A percentile compares a stretch with the other conserved stretches of the same genome.
phyloP scores from a whole-genome alignment of 2,888 invertebrate species.

The Cephus runcator region DNA sequence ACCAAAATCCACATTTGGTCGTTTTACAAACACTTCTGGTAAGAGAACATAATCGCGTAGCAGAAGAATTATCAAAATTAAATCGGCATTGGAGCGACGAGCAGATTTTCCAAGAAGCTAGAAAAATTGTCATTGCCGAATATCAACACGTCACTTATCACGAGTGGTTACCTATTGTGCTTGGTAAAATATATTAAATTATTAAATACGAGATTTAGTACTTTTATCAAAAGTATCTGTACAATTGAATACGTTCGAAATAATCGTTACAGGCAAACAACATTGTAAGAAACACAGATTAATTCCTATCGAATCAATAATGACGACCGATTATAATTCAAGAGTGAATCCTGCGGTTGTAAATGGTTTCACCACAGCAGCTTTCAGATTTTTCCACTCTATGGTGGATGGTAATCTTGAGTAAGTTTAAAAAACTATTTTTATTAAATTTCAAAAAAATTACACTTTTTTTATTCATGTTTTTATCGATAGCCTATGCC shows the following conservation, averaged over 20 bases:
- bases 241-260: background rate
- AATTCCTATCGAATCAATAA: slow-evolving; percentile 1
- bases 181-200: slow-evolving; percentile 60
- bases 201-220: background rate
- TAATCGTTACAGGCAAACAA: slow-evolving; percentile 15
- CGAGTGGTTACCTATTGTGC: slow-evolving; percentile 69
- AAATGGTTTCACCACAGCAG: slow-evolving; percentile 74
- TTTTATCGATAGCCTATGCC: slow-evolving; percentile 16
- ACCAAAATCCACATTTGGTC: slow-evolving; percentile 70
- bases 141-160: slow-evolving; percentile 73
- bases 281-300: slow-evolving; percentile 14
- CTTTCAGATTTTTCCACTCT: slow-evolving; percentile 74
- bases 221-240: background rate
- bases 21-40: slow-evolving; percentile 68
- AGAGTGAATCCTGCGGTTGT: slow-evolving; percentile 70
- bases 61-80: slow-evolving; percentile 65
- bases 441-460: background rate
- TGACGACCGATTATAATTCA: slow-evolving; percentile 65
- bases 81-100: slow-evolving; percentile 73
- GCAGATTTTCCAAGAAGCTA: slow-evolving; percentile 69
- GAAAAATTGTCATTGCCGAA: slow-evolving; percentile 69
- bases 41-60: slow-evolving; percentile 71
- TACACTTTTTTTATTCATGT: background rate
- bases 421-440: slow-evolving; percentile 31
- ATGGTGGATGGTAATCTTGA: slow-evolving; percentile 68